Evolutionary conservation across 2,888 invertebrate species (phyloP).

Genomic region (Tenthredo notha): DNA sequence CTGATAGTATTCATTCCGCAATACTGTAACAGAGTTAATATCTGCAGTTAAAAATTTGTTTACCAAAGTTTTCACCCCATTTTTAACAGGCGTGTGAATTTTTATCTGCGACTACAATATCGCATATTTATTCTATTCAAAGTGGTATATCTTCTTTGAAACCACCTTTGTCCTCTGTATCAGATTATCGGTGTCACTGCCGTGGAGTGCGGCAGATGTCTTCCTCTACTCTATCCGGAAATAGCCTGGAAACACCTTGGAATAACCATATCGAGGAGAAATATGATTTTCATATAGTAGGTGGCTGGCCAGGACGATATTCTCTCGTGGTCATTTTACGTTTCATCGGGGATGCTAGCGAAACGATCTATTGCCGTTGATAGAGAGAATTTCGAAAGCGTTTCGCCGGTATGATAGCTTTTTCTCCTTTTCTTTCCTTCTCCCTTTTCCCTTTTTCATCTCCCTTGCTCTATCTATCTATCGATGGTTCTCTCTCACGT

Average conservation of each 20-base stretch:
- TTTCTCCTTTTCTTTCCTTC: slow-evolving; percentile 26
- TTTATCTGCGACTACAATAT: background rate
- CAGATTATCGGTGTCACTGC: slow-evolving; percentile 7
- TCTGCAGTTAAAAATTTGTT: background rate
- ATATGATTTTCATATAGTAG: slow-evolving; percentile 63
- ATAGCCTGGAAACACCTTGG: slow-evolving; percentile 55
- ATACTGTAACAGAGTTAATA: background rate
- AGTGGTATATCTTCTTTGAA: background rate
- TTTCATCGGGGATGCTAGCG: slow-evolving; percentile 32
- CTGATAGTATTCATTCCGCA: background rate
- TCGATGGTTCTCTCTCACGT: slow-evolving; percentile 10
- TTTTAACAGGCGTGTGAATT: background rate
- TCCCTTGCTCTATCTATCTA: background rate
- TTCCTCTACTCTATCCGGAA: slow-evolving; percentile 18
- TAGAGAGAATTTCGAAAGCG: slow-evolving; percentile 40
- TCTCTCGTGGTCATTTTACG: slow-evolving; percentile 51
- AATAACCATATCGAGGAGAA: slow-evolving; percentile 60
- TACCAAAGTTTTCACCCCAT: background rate
- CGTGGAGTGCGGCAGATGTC: slow-evolving; percentile 31
- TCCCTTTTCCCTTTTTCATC: background rate
- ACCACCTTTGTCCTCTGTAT: background rate
- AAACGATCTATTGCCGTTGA: slow-evolving; percentile 46
- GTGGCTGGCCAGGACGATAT: slow-evolving; percentile 1
- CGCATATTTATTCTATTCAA: background rate
- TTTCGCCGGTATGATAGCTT: slow-evolving; percentile 17